Base-by-base conservation (phyloP, 2,113 vertebrate species). In the Grus americana region DNA sequence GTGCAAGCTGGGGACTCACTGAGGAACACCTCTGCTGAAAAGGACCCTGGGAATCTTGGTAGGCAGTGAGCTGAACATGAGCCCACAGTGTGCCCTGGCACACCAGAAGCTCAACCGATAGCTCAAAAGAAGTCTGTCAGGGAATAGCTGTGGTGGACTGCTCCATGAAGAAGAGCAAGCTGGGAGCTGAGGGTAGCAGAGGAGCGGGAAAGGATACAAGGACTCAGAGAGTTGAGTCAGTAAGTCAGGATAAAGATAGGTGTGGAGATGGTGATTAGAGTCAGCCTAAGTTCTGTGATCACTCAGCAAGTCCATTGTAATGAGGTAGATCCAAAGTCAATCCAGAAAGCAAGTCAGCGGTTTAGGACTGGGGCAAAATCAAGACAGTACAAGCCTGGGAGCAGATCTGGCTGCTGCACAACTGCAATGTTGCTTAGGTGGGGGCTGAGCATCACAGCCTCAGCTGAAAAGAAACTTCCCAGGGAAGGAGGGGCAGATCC, bases 41-140 rank as follows among this genome's bases (percentile, higher is more conserved):
- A 50, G 3, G 2, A 15, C 24, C 42, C 29, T 26, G 24, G 19
- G 47, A 62, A 40, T 23, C 24, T 55, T 46, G 29, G 20, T 18
- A 50, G 42, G 11, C 22, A 74, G 34, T 0, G 5, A 47, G 30
- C 10, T 80, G 72, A 86, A 63, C 18, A 26, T 6, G n/a, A 74
- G 34, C 29, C 5, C 7, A 3, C 42, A 32, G 7, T 2, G 4
- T 49, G 16, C 49, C 50, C 68, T 29, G 42, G 30, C 23, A 32
- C 1, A 30, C 3, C 32, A 50, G 58, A 68, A 66, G 13, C 2
- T 0, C 2, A 68, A n/a, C 17, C 47, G 34, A 52, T 4, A 27
- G 7, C 32, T 66, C 30, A 57, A 3, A 7, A 85, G 52, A 52
- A 79, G 26, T 3, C 27, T 50, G 6, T 12, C 32, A n/a, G 34